Evolutionary conservation across 2,888 invertebrate genomes (phyloP).

Genomic region (Branchinecta sandiegonensis): DNA sequence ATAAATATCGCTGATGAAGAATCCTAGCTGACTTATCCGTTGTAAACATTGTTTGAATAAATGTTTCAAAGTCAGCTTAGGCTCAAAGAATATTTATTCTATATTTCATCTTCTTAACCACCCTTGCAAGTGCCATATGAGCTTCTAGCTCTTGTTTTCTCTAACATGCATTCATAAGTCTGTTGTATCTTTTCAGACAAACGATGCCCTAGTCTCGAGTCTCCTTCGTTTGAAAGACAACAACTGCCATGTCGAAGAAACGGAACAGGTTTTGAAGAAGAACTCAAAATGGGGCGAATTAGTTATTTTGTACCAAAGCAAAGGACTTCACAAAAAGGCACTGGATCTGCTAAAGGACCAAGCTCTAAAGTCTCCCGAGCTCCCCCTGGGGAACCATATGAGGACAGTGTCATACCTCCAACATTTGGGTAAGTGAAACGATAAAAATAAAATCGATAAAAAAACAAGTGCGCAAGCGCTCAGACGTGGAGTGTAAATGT

Average conservation of each 20-base stretch:
- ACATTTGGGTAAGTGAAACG: slow-evolving; percentile 50
- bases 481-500: no score
- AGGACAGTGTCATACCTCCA: slow-evolving; percentile 82
- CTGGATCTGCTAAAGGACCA: slow-evolving; percentile 69
- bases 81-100: no score
- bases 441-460: no score
- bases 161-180: background rate
- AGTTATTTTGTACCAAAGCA: slow-evolving; percentile 87
- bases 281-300: slow-evolving; percentile 81
- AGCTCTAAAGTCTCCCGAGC: slow-evolving; percentile 45
- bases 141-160: no score
- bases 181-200: slow-evolving; percentile 49
- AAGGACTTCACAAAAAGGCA: slow-evolving; percentile 81
- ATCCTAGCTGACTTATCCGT: no score
- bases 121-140: no score
- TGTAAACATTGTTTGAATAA: no score
- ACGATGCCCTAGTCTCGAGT: slow-evolving; percentile 84
- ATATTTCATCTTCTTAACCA: no score
- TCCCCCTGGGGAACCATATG: slow-evolving; percentile 61
- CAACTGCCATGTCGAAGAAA: slow-evolving; percentile 83
- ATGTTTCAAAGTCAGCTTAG: no score
- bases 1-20: no score
- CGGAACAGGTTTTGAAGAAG: slow-evolving; percentile 71
- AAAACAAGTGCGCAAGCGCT: no score
- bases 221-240: slow-evolving; percentile 64